A percentile compares a stretch with the other conserved stretches of the same genome.
These are phyloP conservation scores for Pissodes strobi DNA, from an alignment of 1,140 invertebrate species.

Conservation along the genomic window DNA sequence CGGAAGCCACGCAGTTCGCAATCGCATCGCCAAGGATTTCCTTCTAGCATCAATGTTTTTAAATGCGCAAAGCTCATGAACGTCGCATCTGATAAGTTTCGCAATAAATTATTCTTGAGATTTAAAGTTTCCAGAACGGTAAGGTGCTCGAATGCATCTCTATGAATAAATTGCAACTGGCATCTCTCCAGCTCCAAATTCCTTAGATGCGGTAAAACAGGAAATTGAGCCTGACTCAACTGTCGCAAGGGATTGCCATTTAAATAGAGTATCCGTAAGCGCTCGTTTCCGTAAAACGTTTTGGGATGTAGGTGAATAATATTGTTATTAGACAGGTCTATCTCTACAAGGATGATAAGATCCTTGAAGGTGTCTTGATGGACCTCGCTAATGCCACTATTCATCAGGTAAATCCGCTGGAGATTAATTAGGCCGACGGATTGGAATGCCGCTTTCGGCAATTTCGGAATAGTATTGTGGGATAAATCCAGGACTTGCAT, in stretches of 20 bases:
- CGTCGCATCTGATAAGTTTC: slow-evolving; percentile 66
- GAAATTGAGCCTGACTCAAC: slow-evolving; percentile 70
- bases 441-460: slow-evolving; percentile 81
- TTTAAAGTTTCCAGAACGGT: slow-evolving; percentile 71
- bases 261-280: slow-evolving; percentile 69
- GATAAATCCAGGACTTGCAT: slow-evolving; percentile 85
- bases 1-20: slow-evolving; percentile 81
- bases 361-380: slow-evolving; percentile 83
- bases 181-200: slow-evolving; percentile 78
- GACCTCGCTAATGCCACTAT: slow-evolving; percentile 73
- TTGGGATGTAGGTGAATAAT: slow-evolving; percentile 68
- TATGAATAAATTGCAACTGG: slow-evolving; percentile 70
- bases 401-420: slow-evolving; percentile 78
- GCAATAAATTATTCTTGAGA: slow-evolving; percentile 70
- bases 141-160: slow-evolving; percentile 71
- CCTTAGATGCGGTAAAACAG: slow-evolving; percentile 69
- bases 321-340: slow-evolving; percentile 79
- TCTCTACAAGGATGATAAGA: slow-evolving; percentile 83
- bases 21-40: slow-evolving; percentile 90
- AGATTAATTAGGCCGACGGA: slow-evolving; percentile 79
- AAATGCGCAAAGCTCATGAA: slow-evolving; percentile 70
- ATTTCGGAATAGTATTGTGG: slow-evolving; percentile 74
- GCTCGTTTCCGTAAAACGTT: slow-evolving; percentile 76
- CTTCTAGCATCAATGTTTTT: slow-evolving; percentile 77
- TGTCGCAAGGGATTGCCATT: slow-evolving; percentile 72